Evolutionary conservation across 2,888 invertebrate genomes (phyloP).

Genomic region (Epirrhoe tristata): DNA sequence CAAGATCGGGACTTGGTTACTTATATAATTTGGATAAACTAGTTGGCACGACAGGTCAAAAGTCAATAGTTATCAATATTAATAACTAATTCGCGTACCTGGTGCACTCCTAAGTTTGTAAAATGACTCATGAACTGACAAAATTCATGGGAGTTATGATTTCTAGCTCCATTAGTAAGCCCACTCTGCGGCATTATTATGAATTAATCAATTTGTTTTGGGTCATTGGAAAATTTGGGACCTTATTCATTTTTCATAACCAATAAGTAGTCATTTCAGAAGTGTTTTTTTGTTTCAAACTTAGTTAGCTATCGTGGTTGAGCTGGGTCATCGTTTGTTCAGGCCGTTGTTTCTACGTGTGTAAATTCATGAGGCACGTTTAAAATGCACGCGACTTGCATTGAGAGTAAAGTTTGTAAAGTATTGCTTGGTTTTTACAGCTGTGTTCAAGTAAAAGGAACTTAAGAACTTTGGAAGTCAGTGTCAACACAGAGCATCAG

Average conservation of each 20-base stretch:
- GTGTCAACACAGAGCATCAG: not conserved
- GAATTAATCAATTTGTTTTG: too few species aligned
- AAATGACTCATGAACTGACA: too few species aligned
- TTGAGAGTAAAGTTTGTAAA: constrained; percentile 13
- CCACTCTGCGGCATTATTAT: too few species aligned
- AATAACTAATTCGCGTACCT: too few species aligned
- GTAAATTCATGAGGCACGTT: constrained; percentile 11
- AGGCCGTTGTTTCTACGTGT: constrained; percentile 1
- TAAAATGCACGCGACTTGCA: constrained; percentile 17
- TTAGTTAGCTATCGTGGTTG: constrained; percentile 12
- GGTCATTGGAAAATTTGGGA: too few species aligned
- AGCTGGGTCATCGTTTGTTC: constrained; percentile 7
- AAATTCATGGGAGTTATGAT: too few species aligned
- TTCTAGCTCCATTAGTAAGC: too few species aligned
- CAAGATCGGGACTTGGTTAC: not conserved
- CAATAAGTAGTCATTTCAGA: too few species aligned
- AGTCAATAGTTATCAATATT: too few species aligned
- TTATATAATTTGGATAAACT: not conserved
- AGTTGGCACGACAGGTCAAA: too few species aligned
- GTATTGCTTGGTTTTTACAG: constrained; percentile 5
- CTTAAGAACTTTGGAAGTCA: not conserved
- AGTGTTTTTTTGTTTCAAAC: not conserved
- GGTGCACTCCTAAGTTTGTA: too few species aligned
- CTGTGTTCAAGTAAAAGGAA: not conserved
- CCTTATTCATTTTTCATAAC: too few species aligned